Base-by-base conservation (phyloP, 2,888 invertebrate species). In the Dynastes grantii region DNA sequence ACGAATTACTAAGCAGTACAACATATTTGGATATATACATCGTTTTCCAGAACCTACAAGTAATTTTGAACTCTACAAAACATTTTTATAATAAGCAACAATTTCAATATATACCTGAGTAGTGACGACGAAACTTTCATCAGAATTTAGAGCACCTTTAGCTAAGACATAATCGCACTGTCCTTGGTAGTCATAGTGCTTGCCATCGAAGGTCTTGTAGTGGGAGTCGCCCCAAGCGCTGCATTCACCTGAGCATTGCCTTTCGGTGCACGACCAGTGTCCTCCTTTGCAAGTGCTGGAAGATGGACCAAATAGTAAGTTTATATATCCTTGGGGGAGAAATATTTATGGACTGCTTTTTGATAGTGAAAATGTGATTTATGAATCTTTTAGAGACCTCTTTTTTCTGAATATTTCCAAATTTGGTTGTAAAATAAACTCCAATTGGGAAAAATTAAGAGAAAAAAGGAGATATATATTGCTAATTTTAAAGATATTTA, bases 181-280 rank as follows among this genome's bases (percentile, higher is more conserved):
- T 0, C 97, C 97, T 88, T 97, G 96, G 88, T 97, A 97, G 87
- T 97, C 96, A 87, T 92, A 97, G 77, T 92, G 90, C 82, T 87
- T 88, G 0, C 94, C 95, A 89, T 98, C 97, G 87, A 96, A 98
- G 0, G 96, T 96, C 84, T 92, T 92, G 86, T 95, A 94, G 88
- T 98, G 97, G 0, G 97, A 96, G 87, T 97, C 97, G 1, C 98
- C 97, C 95, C 96, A 97, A 0, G 95, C 94, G 16, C 93, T 91
- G 87, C 97, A 98, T 1, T 94, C 91, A 1, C 94, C 95, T 0
- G 95, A 92, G 85, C 97, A 97, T 53, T 91, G 91, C 73, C 93
- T 91, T 27, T 92, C 89, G 0, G 94, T 93, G 85, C 97, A 97
- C 13, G 92, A 89, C 97, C 97, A 97, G 85, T 92, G 93, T 22